phyloP scores from a whole-genome alignment of 2,113 vertebrate species.

The Malurus alboscapulatus region DNA sequence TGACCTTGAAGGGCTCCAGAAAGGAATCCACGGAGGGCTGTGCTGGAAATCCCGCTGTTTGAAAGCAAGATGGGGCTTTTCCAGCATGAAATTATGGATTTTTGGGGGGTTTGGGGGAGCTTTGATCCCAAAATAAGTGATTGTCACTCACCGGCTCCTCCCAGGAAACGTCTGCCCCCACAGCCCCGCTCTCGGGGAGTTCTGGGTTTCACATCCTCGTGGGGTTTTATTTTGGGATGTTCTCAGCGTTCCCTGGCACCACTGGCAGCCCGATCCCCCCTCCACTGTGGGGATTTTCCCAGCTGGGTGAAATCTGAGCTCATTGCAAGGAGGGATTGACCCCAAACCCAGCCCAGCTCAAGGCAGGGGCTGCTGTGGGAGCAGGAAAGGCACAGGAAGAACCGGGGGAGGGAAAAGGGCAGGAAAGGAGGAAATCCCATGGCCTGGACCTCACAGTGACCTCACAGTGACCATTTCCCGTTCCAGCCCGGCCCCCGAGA shows the following conservation, averaged over 20 bases:
- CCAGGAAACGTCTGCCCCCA: background rate
- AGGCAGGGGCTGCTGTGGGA: rapidly evolving
- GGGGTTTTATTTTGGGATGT: rapidly evolving
- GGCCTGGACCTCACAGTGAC: background rate
- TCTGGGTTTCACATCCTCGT: background rate
- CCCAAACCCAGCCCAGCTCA: background rate
- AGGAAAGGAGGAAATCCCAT: rapidly evolving
- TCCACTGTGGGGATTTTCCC: rapidly evolving
- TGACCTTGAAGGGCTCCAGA: background rate
- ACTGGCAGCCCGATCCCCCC: background rate
- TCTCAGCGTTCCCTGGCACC: background rate
- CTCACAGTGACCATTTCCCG: no score
- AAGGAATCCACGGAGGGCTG: background rate
- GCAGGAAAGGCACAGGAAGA: background rate
- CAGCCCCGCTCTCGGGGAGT: background rate
- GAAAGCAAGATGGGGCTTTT: background rate
- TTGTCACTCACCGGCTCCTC: background rate
- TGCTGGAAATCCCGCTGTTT: background rate
- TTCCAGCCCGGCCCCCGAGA: background rate
- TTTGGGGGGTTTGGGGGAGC: rapidly evolving
- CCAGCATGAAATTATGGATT: rapidly evolving
- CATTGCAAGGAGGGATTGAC: background rate
- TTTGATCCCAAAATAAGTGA: background rate
- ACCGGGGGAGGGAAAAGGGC: background rate
- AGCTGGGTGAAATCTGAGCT: background rate